phyloP scores from a whole-genome alignment of 92 coral and sea anemone species.

The Epizoanthus ramosus region DNA sequence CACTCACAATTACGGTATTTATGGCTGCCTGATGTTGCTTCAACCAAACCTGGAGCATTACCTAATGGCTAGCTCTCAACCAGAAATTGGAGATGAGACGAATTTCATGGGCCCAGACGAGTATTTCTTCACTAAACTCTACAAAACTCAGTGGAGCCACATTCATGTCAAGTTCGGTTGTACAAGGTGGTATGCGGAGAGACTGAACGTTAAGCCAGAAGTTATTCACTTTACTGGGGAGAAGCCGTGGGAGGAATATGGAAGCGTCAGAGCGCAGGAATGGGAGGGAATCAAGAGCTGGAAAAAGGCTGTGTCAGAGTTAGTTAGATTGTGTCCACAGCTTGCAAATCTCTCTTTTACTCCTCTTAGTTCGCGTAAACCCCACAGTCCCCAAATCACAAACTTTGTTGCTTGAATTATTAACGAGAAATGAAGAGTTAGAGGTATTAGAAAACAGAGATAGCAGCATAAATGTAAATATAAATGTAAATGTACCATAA shows the following conservation, averaged over 20 bases:
- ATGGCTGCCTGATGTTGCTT: conserved; percentile 81
- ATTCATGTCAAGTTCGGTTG: conserved; percentile 79
- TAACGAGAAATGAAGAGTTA: too few species aligned
- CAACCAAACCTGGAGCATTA: conserved; percentile 75
- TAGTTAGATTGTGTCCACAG: neutral
- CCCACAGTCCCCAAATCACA: too few species aligned
- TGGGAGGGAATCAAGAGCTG: conserved; percentile 61
- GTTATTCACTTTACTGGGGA: conserved; percentile 76
- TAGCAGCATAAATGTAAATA: too few species aligned
- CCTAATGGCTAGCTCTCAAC: conserved; percentile 76
- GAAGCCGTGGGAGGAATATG: conserved; percentile 72
- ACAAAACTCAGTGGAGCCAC: conserved; percentile 81
- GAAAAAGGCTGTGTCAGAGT: conserved; percentile 18
- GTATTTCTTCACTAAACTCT: conserved; percentile 79
- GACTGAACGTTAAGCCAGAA: conserved; percentile 53
- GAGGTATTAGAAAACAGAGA: too few species aligned
- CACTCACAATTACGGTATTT: conserved; percentile 79
- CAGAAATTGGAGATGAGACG: conserved; percentile 65
- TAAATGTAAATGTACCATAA: too few species aligned
- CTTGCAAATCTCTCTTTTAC: neutral
- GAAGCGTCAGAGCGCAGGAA: conserved; percentile 39
- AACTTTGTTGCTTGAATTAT: too few species aligned
- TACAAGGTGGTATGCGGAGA: conserved; percentile 69
- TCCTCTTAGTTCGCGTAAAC: neutral
- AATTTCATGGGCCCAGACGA: conserved; percentile 88